A percentile compares a stretch with the other conserved stretches of the same genome.
Evolutionary conservation across 2,797 vertebrate species (phyloP).

Genomic region (Monodelphis domestica): DNA sequence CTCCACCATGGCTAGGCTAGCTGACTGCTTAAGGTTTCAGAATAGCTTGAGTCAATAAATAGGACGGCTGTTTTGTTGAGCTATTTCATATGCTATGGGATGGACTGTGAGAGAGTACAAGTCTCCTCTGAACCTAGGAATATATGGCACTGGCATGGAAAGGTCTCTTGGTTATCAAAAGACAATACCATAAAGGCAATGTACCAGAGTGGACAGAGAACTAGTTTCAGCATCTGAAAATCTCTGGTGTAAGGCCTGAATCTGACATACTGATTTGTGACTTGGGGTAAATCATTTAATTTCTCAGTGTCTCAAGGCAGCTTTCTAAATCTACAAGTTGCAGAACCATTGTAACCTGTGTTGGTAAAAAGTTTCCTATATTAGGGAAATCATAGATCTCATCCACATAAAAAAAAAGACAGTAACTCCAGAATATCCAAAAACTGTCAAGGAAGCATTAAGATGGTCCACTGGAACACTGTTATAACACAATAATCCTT

Average conservation of each 20-base stretch:
- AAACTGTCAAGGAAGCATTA: not conserved
- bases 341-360: not conserved
- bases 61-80: not conserved
- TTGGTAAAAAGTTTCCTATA: not conserved
- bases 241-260: not conserved
- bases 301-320: not conserved
- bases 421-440: not conserved
- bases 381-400: too few relatives aligned
- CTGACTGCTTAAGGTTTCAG: not conserved
- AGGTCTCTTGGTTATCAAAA: not conserved
- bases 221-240: not conserved
- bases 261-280: not conserved
- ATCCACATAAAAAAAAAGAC: not conserved
- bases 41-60: not conserved
- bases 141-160: not conserved
- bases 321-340: not conserved
- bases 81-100: not conserved
- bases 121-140: not conserved
- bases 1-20: too few relatives aligned
- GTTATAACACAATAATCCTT: not conserved
- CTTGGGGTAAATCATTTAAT: not conserved
- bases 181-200: not conserved
- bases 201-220: not conserved
- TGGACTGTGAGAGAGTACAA: not conserved
- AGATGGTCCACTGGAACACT: not conserved